Percentiles rank a stretch among this genome's conserved stretches.
Evolutionary conservation across 2,888 invertebrate species (phyloP).

Genomic region (Epistrophella euchroma): DNA sequence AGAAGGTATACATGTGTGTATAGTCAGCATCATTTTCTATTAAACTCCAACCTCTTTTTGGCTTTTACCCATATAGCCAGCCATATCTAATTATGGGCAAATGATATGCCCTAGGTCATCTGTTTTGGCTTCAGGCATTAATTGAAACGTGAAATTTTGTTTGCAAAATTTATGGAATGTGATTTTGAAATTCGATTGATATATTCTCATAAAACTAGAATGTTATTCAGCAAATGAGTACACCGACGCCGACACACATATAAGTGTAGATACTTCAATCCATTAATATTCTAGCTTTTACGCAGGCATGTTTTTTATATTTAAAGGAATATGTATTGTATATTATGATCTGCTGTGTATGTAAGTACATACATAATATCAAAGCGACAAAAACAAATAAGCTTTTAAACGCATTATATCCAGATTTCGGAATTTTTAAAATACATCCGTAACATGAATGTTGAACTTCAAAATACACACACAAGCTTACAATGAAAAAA

Average conservation of each 20-base stretch:
- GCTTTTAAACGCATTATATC: neutral
- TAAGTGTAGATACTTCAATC: neutral
- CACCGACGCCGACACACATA: neutral
- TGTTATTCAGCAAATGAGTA: neutral
- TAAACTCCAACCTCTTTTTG: neutral
- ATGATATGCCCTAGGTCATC: neutral
- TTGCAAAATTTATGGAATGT: slow-evolving; percentile 46
- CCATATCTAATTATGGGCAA: slow-evolving; percentile 14
- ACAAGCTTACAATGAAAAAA: neutral
- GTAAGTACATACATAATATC: no score
- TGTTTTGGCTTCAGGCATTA: slow-evolving; percentile 35
- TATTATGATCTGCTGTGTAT: neutral
- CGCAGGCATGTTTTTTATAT: no score
- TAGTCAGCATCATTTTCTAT: neutral
- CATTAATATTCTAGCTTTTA: no score
- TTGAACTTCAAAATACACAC: neutral
- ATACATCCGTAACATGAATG: slow-evolving; percentile 2
- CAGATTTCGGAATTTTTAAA: neutral
- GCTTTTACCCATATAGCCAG: neutral
- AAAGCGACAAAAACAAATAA: neutral
- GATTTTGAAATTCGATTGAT: slow-evolving; percentile 43
- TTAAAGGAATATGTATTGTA: no score
- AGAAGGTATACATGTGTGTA: neutral
- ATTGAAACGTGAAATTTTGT: slow-evolving; percentile 67
- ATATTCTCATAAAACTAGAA: slow-evolving; percentile 18